Base-by-base conservation (phyloP, 2,888 invertebrate genomes). In the Synergus japonicus region DNA sequence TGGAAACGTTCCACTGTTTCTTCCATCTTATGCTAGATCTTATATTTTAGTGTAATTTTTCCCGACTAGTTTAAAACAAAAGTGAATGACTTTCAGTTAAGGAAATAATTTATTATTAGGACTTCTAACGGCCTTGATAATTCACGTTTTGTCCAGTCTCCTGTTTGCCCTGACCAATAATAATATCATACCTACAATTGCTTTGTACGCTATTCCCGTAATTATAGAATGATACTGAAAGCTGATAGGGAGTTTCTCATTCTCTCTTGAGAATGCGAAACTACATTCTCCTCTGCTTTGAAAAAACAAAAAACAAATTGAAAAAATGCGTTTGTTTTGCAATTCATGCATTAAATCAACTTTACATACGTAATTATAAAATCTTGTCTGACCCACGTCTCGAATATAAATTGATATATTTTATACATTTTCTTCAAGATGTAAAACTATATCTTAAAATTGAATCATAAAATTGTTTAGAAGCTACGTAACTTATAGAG, bases 171-270 rank as follows among this genome's bases (percentile, higher is more conserved):
- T 73, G 73, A 58, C 73, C 73, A 37, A 49, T 73, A 54, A 73
- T 73, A 54, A n/a, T 49, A 69, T 63, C 63, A 63, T 63, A 63
- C 13, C 5, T 49, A 49, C 15, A 4, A 69, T 18, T 54, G 12
- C 44, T 44, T 73, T 54, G 54, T 18, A 10, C 73, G 10, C 15
- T 54, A 41, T 41, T 54, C 73, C 37, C 5, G 73, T 58, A 73
- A 73, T 73, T 37, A 73, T 54, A 54, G 73, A 73, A 58, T 37
- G 54, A 54, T 58, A 58, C n/a, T 73, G 73, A 73, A 73, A 73
- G 37, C 54, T 73, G 73, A 73, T 73, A 73, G 49, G 41, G 54
- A 49, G 69, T 37, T n/a, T 29, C 37, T 69, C 29, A 46, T 49
- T 37, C n/a, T 37, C 13, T 73, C 10, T 7, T 9, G 12, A 54